A percentile compares a stretch with the other conserved stretches of the same genome.
These are phyloP conservation scores for Diplosoma virens DNA, from an alignment of 23 tunicate genomes.

Conservation along the genomic window DNA sequence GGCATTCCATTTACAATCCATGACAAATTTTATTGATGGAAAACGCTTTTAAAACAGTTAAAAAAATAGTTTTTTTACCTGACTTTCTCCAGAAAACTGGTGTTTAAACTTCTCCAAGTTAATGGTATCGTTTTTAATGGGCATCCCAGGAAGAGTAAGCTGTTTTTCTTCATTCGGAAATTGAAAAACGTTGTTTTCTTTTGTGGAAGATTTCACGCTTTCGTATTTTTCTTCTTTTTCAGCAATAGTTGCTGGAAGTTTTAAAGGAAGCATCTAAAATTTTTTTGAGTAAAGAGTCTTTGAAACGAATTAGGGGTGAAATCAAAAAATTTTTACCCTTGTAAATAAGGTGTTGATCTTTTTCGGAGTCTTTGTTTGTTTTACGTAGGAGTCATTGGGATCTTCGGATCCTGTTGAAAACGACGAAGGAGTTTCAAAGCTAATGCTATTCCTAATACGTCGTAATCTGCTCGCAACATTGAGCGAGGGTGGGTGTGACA, in stretches of 20 bases:
- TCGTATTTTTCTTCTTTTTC: conserved; percentile 24
- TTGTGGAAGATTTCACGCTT: neutral
- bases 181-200: neutral
- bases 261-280: conserved; percentile 14
- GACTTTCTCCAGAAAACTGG: no score
- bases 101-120: no score
- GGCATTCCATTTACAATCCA: no score
- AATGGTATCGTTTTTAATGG: conserved; percentile 68
- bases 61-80: no score
- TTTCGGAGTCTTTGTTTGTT: neutral
- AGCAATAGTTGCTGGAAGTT: conserved; percentile 22
- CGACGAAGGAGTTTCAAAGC: conserved; percentile 54
- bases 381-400: neutral
- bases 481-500: conserved; percentile 39
- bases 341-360: conserved; percentile 7
- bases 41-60: no score
- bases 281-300: no score
- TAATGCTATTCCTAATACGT: conserved; percentile 75
- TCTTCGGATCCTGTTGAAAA: conserved; percentile 10
- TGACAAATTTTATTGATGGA: no score
- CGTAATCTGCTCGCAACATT: conserved; percentile 72
- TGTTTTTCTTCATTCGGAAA: neutral
- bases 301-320: no score
- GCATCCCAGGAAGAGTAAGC: conserved; percentile 70
- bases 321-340: no score